Conservation (phyloP, 2,797 vertebrate genomes). For the Platalea minor region DNA sequence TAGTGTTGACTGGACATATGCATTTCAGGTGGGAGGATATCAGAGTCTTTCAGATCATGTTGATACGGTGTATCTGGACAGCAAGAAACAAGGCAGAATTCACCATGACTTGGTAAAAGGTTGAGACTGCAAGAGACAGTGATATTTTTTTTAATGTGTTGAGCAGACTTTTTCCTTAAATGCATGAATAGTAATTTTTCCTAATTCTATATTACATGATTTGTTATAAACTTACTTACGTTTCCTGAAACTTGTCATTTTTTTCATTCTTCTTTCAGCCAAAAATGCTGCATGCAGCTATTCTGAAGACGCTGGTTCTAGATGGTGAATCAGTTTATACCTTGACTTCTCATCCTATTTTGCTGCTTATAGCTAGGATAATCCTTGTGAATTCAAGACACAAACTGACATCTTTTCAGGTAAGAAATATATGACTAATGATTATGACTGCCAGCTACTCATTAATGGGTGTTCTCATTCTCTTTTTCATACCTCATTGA, state of each 20-base stretch:
- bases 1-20: background rate
- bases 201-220: background rate
- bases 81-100: background rate
- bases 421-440: constrained; percentile 61
- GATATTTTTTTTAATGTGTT: background rate
- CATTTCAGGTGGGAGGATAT: background rate
- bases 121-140: background rate
- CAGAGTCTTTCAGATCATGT: background rate
- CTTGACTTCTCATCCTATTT: constrained; percentile 83
- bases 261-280: constrained; percentile 66
- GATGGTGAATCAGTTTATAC: constrained; percentile 92
- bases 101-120: background rate
- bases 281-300: constrained; percentile 58
- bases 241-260: background rate
- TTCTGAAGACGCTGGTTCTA: constrained; percentile 81
- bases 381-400: constrained; percentile 82
- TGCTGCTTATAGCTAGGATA: constrained; percentile 85
- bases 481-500: background rate
- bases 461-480: background rate
- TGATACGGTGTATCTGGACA: background rate
- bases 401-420: constrained; percentile 84
- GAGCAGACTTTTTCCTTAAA: background rate
- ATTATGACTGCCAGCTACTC: background rate
- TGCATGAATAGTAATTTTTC: background rate
- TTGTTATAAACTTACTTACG: background rate